These are phyloP conservation scores for Smittia sp. DNA, from an alignment of 2,888 invertebrate species.

Conservation along the genomic window DNA sequence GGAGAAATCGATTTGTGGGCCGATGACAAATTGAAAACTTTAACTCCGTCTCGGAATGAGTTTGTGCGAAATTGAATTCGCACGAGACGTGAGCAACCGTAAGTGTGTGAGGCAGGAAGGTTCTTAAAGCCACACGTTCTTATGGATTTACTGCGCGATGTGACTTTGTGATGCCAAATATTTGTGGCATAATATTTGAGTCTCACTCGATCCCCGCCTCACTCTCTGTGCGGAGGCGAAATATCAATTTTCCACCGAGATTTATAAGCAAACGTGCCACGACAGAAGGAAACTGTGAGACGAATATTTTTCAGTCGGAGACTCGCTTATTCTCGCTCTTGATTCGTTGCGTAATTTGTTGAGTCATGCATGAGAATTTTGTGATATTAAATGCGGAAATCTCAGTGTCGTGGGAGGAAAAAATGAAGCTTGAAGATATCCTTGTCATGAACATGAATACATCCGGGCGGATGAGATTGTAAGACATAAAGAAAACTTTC, in stretches of 20 bases:
- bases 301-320: slow-evolving; percentile 17
- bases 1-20: not conserved
- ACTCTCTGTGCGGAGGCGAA: not conserved
- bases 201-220: too few relatives aligned
- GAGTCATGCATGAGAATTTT: slow-evolving; percentile 28
- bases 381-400: not conserved
- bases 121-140: not conserved
- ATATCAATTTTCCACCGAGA: slow-evolving; percentile 31
- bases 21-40: slow-evolving; percentile 12
- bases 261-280: slow-evolving; percentile 35
- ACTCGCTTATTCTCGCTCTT: not conserved
- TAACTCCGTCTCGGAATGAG: not conserved
- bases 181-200: not conserved
- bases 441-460: not conserved
- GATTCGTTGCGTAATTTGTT: slow-evolving; percentile 26
- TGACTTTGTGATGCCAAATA: not conserved
- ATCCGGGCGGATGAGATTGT: not conserved
- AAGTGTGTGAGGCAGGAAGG: too few relatives aligned
- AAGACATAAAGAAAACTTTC: not conserved
- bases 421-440: not conserved
- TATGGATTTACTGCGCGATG: not conserved
- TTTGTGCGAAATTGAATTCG: too few relatives aligned
- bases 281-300: slow-evolving; percentile 20
- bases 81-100: too few relatives aligned
- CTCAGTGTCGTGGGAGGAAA: not conserved